These are phyloP conservation scores for Mormyrus hasselquistii DNA, from an alignment of 2,797 vertebrate genomes.

Conservation along the genomic window DNA sequence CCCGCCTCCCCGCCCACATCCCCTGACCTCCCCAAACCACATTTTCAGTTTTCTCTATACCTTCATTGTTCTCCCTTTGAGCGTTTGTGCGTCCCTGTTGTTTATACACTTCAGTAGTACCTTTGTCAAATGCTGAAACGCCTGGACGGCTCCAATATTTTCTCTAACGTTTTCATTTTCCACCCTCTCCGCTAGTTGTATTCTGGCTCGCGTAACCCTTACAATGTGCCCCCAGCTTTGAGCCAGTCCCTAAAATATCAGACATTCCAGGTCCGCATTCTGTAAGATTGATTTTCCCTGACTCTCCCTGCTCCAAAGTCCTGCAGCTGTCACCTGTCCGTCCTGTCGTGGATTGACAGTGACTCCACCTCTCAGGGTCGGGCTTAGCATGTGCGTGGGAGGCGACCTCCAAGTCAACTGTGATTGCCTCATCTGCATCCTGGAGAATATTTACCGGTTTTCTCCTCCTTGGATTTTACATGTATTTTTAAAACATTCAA, in stretches of 20 bases:
- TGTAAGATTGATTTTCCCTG: slow-evolving; percentile 59
- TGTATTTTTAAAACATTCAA: neutral
- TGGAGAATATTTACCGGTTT: neutral
- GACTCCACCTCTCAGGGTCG: slow-evolving; percentile 57
- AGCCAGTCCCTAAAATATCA: slow-evolving; percentile 40
- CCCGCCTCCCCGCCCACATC: slow-evolving; percentile 51
- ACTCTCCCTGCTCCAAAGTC: slow-evolving; percentile 55
- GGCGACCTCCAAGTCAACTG: neutral
- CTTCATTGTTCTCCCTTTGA: slow-evolving; percentile 37
- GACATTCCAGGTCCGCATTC: slow-evolving; percentile 45
- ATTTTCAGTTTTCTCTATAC: slow-evolving; percentile 45
- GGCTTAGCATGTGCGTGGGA: slow-evolving; percentile 38
- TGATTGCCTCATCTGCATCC: neutral
- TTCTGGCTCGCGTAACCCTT: slow-evolving; percentile 1
- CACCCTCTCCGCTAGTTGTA: neutral
- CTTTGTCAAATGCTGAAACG: slow-evolving; percentile 32
- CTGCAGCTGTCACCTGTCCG: slow-evolving; percentile 69
- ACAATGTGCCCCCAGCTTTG: slow-evolving; percentile 26
- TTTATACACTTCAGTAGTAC: slow-evolving; percentile 28
- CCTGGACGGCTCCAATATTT: slow-evolving; percentile 11
- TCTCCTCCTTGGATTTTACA: neutral
- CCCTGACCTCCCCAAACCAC: slow-evolving; percentile 37
- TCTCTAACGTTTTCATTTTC: neutral
- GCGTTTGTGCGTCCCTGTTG: slow-evolving; percentile 26
- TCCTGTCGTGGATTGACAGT: slow-evolving; percentile 40